Evolutionary conservation across 2,113 vertebrate genomes (phyloP).

Genomic region (Hypomesus transpacificus): DNA sequence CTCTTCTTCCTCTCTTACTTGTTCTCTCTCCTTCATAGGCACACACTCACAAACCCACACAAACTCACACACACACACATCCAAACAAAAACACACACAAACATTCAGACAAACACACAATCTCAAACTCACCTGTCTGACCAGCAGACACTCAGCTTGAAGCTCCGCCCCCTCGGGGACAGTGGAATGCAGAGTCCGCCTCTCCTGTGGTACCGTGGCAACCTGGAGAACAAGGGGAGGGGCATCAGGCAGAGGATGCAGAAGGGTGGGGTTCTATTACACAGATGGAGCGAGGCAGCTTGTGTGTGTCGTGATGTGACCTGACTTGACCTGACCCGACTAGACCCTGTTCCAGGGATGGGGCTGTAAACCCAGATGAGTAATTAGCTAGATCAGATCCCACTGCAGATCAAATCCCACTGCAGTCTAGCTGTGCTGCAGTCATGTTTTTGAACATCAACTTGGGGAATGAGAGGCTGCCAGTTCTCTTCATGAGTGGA

Average conservation of each 20-base stretch:
- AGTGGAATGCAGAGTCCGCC: conserved; percentile 84
- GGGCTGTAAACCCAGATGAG: too few species aligned
- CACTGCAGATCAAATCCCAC: too few species aligned
- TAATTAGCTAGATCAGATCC: too few species aligned
- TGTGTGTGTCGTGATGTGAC: neutral
- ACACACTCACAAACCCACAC: neutral
- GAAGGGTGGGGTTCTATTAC: neutral
- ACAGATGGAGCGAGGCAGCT: neutral
- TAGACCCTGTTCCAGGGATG: too few species aligned
- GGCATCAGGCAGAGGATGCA: neutral
- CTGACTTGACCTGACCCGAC: too few species aligned
- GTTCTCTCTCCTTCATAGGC: neutral
- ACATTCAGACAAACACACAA: conserved; percentile 11
- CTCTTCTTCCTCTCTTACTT: neutral
- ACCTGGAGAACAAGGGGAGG: conserved; percentile 64
- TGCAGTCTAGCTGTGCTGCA: too few species aligned
- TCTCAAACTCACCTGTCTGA: conserved; percentile 82
- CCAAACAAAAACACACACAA: neutral
- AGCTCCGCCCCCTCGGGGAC: conserved; percentile 89
- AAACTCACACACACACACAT: conserved; percentile 20
- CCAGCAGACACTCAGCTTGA: conserved; percentile 89
- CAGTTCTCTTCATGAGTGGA: neutral
- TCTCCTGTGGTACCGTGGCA: conserved; percentile 85
- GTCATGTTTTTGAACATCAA: conserved; percentile 4
- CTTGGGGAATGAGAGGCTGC: neutral